phyloP scores from a whole-genome alignment of 1,140 invertebrate genomes.

The Branchinecta lynchi region DNA sequence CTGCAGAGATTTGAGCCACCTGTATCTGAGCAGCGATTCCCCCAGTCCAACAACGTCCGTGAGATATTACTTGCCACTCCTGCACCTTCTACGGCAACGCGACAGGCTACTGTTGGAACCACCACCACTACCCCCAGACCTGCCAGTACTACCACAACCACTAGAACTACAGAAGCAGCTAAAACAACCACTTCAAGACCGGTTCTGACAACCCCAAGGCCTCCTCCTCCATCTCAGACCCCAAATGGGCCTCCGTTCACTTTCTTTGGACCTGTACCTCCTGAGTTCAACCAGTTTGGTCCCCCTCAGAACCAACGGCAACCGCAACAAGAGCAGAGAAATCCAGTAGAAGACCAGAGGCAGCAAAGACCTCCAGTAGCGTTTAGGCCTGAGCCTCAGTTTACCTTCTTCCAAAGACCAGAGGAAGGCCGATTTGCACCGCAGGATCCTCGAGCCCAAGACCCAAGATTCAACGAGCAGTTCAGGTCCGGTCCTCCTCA shows the following conservation, averaged over 20 bases:
- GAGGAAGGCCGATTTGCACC: not conserved
- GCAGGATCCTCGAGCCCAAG: not conserved
- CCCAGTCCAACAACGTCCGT: too few species aligned
- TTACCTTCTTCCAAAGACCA: not conserved
- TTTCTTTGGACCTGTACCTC: conserved; percentile 45
- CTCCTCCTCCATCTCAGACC: conserved; percentile 22
- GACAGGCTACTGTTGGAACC: conserved; percentile 37
- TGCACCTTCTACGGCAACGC: too few species aligned
- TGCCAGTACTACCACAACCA: conserved; percentile 32
- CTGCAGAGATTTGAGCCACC: too few species aligned
- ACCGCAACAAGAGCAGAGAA: not conserved
- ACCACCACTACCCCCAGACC: conserved; percentile 31
- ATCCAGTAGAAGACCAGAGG: not conserved
- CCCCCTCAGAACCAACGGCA: conserved; percentile 40
- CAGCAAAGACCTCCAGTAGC: not conserved
- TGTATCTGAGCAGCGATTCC: too few species aligned
- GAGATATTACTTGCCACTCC: too few species aligned
- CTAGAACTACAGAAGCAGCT: conserved; percentile 25
- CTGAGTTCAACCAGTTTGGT: conserved; percentile 54
- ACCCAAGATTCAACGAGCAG: not conserved
- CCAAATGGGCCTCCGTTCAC: conserved; percentile 13
- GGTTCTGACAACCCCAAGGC: conserved; percentile 19
- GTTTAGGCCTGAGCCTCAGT: not conserved
- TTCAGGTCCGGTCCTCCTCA: not conserved
- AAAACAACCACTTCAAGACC: conserved; percentile 15